Evolutionary conservation across 2,797 vertebrate genomes (phyloP), one percentile per base, ranked within the genome.

Genomic region (Melanotaenia trifasciata): DNA sequence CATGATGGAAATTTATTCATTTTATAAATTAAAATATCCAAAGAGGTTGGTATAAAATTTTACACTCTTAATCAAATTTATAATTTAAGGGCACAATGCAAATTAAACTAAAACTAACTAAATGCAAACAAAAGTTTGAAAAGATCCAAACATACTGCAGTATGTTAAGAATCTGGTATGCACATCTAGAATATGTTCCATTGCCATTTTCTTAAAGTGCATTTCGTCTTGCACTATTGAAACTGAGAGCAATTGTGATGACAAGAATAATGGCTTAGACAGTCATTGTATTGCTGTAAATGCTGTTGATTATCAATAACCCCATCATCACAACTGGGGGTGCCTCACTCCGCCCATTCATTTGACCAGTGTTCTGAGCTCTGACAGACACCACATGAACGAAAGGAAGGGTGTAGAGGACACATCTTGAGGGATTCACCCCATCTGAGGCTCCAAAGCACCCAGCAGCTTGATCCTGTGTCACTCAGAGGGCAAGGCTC

Each of bases 391-490:
- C 85, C 86, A 72, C 87, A 64, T 87, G 86, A 89, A 90, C 87
- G 86, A 90, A 88, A 86, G 84, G 78, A 84, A 90, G 89, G 76
- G 92, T 86, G 89, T 89, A 87, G 85, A 90, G 93, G 91, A 93
- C 92, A 92, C 81, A 87, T 93, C 93, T 93, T 90, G 91, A 78
- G 92, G 92, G 92, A 91, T 92, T 93, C 92, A 89, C 89, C 89
- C 85, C 84, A 73, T 89, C 83, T 84, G 84, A 89, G 89, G 84
- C 88, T 90, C 84, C 87, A 84, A 90, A 91, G 91, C 90, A 87
- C 90, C 91, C 89, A 89, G 74, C 91, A 91, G 94, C 93, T 94
- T 94, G 94, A 94, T 94, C 91, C 91, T 28, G 90, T 94, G 94
- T 94, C 93, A 94, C 87, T 89, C 70, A 0, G 81, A 93, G 91